Evolutionary conservation across 2,797 vertebrate species (phyloP).

Genomic region (Hemibagrus guttatus): DNA sequence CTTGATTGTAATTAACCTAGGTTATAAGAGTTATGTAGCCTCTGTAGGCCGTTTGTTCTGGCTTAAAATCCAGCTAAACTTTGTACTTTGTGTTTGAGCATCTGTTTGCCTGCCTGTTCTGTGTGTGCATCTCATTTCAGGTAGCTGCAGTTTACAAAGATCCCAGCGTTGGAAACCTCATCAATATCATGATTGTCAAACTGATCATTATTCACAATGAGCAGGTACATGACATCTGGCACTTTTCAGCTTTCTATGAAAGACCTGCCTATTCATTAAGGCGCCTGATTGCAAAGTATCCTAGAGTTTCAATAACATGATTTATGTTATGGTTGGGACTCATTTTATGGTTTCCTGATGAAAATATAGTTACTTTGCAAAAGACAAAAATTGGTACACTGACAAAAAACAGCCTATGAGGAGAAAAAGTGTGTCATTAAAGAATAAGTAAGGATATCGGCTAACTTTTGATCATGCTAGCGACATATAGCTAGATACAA

Average conservation of each 20-base stretch:
- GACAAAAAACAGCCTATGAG: not conserved
- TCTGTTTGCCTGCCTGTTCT: slow-evolving; percentile 68
- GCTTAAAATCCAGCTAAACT: not conserved
- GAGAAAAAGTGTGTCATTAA: not conserved
- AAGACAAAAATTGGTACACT: not conserved
- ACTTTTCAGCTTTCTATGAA: slow-evolving; percentile 25
- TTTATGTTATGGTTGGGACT: not conserved
- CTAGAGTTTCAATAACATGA: not conserved
- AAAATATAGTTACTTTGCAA: not conserved
- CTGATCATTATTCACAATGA: slow-evolving; percentile 91
- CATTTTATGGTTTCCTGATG: not conserved
- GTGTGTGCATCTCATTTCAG: slow-evolving; percentile 78
- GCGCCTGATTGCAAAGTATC: not conserved
- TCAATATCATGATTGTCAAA: slow-evolving; percentile 95
- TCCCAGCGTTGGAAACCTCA: slow-evolving; percentile 94
- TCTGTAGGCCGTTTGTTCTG: not conserved
- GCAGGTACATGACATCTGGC: slow-evolving; percentile 75
- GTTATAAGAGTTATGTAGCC: not conserved
- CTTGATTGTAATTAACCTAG: not conserved
- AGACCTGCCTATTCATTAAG: not conserved
- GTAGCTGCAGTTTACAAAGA: slow-evolving; percentile 96
- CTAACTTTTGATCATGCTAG: not conserved
- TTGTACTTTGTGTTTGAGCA: slow-evolving; percentile 52
- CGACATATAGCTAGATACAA: not conserved
- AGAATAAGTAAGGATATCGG: not conserved